phyloP scores from a whole-genome alignment of 2,113 vertebrate species.

The Jaculus jaculus region DNA sequence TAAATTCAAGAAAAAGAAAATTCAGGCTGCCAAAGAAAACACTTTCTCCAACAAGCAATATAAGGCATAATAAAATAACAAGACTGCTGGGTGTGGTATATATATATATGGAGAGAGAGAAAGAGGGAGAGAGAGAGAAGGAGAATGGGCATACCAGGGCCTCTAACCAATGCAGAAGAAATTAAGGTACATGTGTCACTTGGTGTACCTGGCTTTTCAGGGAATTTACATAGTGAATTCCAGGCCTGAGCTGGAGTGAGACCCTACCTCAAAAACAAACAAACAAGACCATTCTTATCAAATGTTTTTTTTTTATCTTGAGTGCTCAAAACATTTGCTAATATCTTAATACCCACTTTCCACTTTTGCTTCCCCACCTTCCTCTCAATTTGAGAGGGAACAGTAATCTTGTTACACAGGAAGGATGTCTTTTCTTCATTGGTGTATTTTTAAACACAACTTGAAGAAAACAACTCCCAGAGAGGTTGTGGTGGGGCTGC shows the following conservation, averaged over 20 bases:
- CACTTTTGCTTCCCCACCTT: not conserved
- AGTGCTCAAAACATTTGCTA: constrained; percentile 47
- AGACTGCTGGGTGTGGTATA: no score
- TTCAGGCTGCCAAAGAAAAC: constrained; percentile 67
- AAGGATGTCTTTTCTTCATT: constrained; percentile 2
- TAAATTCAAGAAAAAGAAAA: constrained; percentile 58
- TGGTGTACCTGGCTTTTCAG: no score
- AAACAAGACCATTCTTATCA: constrained; percentile 45
- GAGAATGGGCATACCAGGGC: no score
- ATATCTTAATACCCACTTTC: not conserved
- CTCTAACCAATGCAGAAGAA: no score
- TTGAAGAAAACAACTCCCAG: constrained; percentile 38
- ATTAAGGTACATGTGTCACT: no score
- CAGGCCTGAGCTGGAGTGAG: no score
- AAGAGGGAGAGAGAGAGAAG: no score
- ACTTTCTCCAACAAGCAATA: constrained; percentile 18
- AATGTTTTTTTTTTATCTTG: constrained; percentile 41
- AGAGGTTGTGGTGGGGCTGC: not conserved
- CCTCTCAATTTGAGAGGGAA: not conserved
- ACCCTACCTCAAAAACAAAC: constrained; percentile 51
- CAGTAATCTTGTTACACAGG: not conserved
- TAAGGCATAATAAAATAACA: no score
- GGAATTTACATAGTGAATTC: no score
- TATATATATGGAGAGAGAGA: no score
- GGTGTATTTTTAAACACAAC: not conserved